Base-by-base conservation (phyloP, 2,888 invertebrate genomes). In the Phasia obesa region DNA sequence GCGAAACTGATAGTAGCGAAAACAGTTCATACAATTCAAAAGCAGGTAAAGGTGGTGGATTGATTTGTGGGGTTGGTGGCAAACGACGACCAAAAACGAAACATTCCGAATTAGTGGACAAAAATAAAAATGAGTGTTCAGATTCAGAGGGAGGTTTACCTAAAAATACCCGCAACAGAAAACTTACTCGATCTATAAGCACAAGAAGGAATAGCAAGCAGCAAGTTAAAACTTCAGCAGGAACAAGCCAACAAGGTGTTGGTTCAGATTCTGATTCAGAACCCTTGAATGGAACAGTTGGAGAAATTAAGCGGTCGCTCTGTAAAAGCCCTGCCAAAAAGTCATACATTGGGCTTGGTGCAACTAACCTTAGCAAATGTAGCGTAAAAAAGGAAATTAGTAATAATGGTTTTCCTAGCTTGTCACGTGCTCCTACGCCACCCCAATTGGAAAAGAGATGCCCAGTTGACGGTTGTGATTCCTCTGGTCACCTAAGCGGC, bases 401-500 rank as follows among this genome's bases (percentile, higher is more conserved):
- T 49, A 85, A 85, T 21, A 76, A 64, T 25, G 82, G 82, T 4
- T 70, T 83, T 1, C 38, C 75, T 4, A 84, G 79, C 9, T 38
- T 71, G 7, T 88, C 90, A 2, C 88, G 85, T 6, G 88, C 89
- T 55, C 90, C 89, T 0, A 88, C 89, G 15, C 88, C 85, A 5
- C 88, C 88, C 17, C 86, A 93, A 87, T 92, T 94, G 87, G 95
- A 97, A 87, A 92, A 95, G 60, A 93, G 94, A 83, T 98, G 98
- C 90, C 97, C 97, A 0, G 93, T 98, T 11, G 95, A 97, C 67
- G 96, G 96, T 71, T 98, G 98, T 89, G 96, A 98, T 89, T 98
- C 98, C 1, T 92, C 93, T 2, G 98, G 98, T 60, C 97, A 98
- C 92, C 92, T 98, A 6, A 95, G 96, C 81, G 98, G 98, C 13